phyloP scores from a whole-genome alignment of 2,888 invertebrate species.

The Noctua pronuba region DNA sequence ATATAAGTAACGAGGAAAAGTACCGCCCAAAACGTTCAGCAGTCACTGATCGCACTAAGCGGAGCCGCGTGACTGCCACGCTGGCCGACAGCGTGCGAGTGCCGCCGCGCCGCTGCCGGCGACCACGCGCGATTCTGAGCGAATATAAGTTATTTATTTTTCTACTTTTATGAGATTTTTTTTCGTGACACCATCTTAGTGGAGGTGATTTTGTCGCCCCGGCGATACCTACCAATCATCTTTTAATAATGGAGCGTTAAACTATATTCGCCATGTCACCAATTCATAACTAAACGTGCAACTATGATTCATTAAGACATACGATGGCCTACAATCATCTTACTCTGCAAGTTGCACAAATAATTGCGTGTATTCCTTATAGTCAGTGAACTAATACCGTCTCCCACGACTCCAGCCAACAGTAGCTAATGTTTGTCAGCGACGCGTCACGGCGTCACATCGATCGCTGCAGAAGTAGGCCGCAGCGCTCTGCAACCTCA shows the following conservation, averaged over 20 bases:
- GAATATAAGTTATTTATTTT: neutral
- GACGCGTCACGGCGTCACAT: slow-evolving; percentile 30
- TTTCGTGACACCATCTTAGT: neutral
- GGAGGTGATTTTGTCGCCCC: neutral
- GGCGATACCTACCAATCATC: neutral
- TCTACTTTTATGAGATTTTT: neutral
- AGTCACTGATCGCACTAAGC: slow-evolving; percentile 53
- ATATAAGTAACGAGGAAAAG: slow-evolving; percentile 76
- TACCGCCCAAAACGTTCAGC: slow-evolving; percentile 64
- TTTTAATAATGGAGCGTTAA: neutral
- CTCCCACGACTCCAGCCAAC: neutral
- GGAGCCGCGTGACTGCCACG: slow-evolving; percentile 50
- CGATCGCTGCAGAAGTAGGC: slow-evolving; percentile 63
- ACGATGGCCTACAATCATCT: neutral
- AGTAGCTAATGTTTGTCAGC: slow-evolving; percentile 16
- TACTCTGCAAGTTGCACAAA: neutral
- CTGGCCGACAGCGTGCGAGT: slow-evolving; percentile 20
- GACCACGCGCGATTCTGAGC: neutral
- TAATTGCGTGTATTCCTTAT: neutral
- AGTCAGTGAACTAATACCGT: neutral
- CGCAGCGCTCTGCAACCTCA: slow-evolving; percentile 73
- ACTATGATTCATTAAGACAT: neutral
- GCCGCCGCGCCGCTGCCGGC: too few species aligned
- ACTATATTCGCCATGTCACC: neutral
- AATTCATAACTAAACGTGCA: neutral